Evolutionary conservation across 2,888 invertebrate species (phyloP).

Genomic region (Chrysolina americana): DNA sequence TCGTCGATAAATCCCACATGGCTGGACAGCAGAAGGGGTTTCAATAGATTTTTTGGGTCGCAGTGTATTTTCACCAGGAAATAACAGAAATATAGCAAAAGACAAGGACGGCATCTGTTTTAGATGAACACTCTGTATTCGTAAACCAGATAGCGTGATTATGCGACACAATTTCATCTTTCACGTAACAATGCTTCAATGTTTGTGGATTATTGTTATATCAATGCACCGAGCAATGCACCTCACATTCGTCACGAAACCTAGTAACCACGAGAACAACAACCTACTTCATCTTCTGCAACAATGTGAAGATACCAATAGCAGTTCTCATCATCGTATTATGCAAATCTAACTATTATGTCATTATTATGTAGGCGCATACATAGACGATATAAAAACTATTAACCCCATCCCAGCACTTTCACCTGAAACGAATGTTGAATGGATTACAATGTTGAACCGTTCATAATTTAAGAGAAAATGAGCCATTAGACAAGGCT

Average conservation of each 20-base stretch:
- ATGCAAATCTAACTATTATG: conserved; percentile 12
- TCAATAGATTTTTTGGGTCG: too few relatives aligned
- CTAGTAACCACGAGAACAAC: conserved; percentile 12
- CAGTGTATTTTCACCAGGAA: too few relatives aligned
- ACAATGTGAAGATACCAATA: conserved; percentile 9
- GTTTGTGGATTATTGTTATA: conserved; percentile 8
- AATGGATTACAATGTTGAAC: neutral
- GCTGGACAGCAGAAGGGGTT: too few relatives aligned
- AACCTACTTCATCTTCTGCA: conserved; percentile 14
- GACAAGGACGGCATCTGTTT: too few relatives aligned
- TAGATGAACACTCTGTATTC: neutral
- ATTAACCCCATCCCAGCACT: neutral
- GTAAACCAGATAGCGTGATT: neutral
- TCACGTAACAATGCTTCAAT: conserved; percentile 11
- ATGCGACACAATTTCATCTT: neutral
- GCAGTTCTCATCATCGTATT: conserved; percentile 6
- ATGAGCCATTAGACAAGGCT: neutral
- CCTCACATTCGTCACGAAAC: neutral
- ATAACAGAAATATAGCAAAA: too few relatives aligned
- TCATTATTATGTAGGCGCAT: conserved; percentile 14
- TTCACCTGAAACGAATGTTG: conserved; percentile 14
- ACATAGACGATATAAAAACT: conserved; percentile 5
- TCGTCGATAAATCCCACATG: too few relatives aligned
- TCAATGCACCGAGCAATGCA: neutral
- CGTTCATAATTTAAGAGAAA: neutral